Base-by-base conservation (phyloP, 2,888 invertebrate species). In the Aromia moschata region DNA sequence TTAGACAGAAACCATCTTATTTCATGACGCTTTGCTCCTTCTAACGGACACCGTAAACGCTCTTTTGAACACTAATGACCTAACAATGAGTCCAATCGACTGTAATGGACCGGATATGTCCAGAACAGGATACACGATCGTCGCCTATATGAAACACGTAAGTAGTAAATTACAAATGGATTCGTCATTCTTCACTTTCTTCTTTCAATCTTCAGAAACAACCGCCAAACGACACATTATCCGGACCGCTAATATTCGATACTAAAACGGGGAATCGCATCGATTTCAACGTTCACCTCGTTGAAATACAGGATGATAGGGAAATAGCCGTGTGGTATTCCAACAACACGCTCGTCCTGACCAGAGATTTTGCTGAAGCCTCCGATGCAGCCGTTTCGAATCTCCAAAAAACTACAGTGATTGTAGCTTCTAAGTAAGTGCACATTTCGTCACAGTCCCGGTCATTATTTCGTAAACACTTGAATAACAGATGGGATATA, bases 1-100 rank as follows among this genome's bases (percentile, higher is more conserved):
- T 1, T 80, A 90, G 87, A 86, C 87, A 0, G 86, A 86, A 71
- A 84, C 88, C 60, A 87, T 89, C 4, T 75, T 91, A 38, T 83
- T 89, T 65, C 87, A 88, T 70, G 91, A 91, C 77, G 89, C 89
- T 0, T 86, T 90, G 0, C 82, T 83, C 66, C 78, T 89, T 47
- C 87, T 89, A 70, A 85, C 86, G 0, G 83, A 83, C 9, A 31
- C 30, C 4, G 7, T 45, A 10, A 30, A 31, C 12, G 31, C 10
- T 4, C 16, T 45, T 9, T 2, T 9, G 11, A 12, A 12, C 9
- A 31, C 1, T 31, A 7, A 14, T 12, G 7, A 30, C 10, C 11
- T 45, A 9, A 30, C 1, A 14, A 31, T 9, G 20, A 15, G 31
- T 31, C 45, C 45, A 31, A 5, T 45, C 14, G 15, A n/a, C 14